Base-by-base conservation (phyloP, 2,888 invertebrate genomes). In the Sinohyriopsis cumingii region DNA sequence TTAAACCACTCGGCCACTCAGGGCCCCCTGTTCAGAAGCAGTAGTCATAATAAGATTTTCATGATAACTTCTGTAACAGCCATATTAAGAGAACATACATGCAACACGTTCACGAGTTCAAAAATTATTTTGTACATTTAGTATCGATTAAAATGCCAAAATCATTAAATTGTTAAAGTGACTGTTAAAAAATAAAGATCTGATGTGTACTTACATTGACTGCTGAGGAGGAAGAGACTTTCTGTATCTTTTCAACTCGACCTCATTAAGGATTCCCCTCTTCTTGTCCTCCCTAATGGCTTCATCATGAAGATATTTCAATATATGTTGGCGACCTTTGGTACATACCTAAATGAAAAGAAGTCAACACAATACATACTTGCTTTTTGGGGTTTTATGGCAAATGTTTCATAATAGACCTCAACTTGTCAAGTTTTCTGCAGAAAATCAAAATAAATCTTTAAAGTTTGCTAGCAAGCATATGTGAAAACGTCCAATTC, bases 301-400 rank as follows among this genome's bases (percentile, higher is more conserved):
- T 91, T 96, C 95, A 87, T 94, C 94, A 90, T 97, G 96, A 82
- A 98, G 92, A 91, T 95, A 97, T 90, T 97, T 97, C 92, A 97
- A 97, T 85, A 98, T 95, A 91, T 98, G 97, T 87, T 96, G 95
- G 87, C 96, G 93, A 83, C 98, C 97, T 90, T 96, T 94, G 91
- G 94, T 94, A 91, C 97, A 97, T 82, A 96, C 92, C 95, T 96
- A 9, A 91, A 76, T 15, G 91, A 19, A 74, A 57, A 67, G 61
- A 59, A 63, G 62, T 9, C n/a, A 22, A 57, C 12, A 61, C 22
- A 61, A 67, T 12, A 64, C 24, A 22, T 57, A 7, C n/a, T n/a
- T 59, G 6, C 12, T 19, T 18, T 20, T 20, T 53, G 15, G 20
- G 59, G 19, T 57, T n/a, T 56, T 5, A 62, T 25, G 45, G 54